Percentiles rank a stretch among this genome's conserved stretches.
phyloP scores from a whole-genome alignment of 2,888 invertebrate species.

The Tiphia femorata region DNA sequence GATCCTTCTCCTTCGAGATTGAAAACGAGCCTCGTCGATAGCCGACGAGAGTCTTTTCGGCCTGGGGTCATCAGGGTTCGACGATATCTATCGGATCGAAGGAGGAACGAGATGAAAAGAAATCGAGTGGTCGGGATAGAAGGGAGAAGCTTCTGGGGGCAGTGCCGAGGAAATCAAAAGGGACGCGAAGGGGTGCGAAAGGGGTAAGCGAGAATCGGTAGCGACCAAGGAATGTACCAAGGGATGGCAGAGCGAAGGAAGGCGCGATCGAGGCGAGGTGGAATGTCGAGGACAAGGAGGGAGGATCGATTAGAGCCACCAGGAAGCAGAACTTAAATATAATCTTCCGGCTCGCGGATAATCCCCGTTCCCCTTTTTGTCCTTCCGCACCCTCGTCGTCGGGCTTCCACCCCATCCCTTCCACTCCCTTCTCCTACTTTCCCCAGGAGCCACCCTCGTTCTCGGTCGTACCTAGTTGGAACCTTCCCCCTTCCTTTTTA shows the following conservation, averaged over 20 bases:
- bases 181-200: background rate
- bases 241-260: background rate
- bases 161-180: background rate
- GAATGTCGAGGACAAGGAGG: slow-evolving; percentile 11
- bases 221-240: too few relatives aligned
- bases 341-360: slow-evolving; percentile 44
- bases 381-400: slow-evolving; percentile 7
- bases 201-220: too few relatives aligned
- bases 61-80: too few relatives aligned
- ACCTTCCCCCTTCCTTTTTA: slow-evolving; percentile 18
- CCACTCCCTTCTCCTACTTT: slow-evolving; percentile 2
- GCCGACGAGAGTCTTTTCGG: background rate
- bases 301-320: slow-evolving; percentile 42
- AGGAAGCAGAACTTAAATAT: slow-evolving; percentile 49
- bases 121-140: too few relatives aligned
- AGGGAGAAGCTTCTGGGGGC: too few relatives aligned
- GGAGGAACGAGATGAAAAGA: too few relatives aligned
- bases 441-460: background rate
- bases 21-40: background rate
- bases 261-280: background rate
- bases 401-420: background rate
- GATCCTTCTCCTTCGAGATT: background rate
- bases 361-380: slow-evolving; percentile 28
- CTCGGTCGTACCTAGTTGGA: background rate
- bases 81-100: too few relatives aligned